Base-by-base conservation (phyloP, 1,140 invertebrate genomes). In the Triops longicaudatus region DNA sequence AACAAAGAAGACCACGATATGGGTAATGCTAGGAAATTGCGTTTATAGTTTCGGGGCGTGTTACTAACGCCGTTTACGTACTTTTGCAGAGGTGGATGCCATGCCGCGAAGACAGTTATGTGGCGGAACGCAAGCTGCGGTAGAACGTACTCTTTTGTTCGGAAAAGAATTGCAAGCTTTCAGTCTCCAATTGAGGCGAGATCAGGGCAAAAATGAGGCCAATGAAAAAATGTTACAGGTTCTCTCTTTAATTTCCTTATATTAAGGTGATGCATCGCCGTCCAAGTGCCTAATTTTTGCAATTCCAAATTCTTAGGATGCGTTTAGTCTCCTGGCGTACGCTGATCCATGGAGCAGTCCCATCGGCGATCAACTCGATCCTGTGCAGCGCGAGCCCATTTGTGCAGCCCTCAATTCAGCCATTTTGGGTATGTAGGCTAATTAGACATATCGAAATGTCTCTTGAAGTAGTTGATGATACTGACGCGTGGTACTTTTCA, bases 331-430 rank as follows among this genome's bases (percentile, higher is more conserved):
- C 81, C 87, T 99, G 81, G 97, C 97, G 14, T 99, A 98, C 87
- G 93, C 95, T 80, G 97, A 98, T 88, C 97, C 97, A 10, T 98
- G 95, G 95, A 91, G 90, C 81, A 97, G 95, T 85, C 96, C 96
- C 27, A 91, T 98, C 73, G 95, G 96, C 28, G 96, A 93, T 91
- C 95, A 98, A 83, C 86, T 98, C 80, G 92, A 97, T 84, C 92
- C 96, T 12, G 88, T 92, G 79, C 92, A 97, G 83, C 89, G 97
- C 82, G 97, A 98, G 87, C 91, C 92, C 72, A 93, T 98, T 78
- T 98, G 95, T 88, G 92, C 94, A 81, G 91, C 93, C 81, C 89
- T 99, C 79, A 98, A 99, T 87, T 97, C 96, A 85, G 96, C 97
- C 83, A 98, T 99, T 87, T 89, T 96, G 85, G 92, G 93, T 95